phyloP scores from a whole-genome alignment of 2,888 invertebrate species.

The Cataglyphis rosenhaueri region DNA sequence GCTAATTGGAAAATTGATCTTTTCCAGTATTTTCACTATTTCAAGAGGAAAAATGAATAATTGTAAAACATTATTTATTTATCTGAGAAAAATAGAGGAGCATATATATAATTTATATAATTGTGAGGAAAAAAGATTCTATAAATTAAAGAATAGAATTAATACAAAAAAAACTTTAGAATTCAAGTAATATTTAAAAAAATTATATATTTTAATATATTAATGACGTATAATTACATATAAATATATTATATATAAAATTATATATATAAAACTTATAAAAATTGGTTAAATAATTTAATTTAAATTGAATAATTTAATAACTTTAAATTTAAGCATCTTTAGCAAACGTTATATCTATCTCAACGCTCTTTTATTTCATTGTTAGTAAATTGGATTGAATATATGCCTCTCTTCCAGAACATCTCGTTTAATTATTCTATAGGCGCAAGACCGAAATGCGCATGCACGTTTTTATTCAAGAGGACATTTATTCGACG shows the following conservation, averaged over 20 bases:
- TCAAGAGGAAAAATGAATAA: neutral
- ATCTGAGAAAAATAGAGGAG: neutral
- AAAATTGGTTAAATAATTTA: neutral
- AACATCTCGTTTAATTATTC: constrained; percentile 13
- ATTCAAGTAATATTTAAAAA: neutral
- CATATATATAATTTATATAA: neutral
- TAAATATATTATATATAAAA: no score
- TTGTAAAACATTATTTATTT: neutral
- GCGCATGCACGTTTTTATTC: constrained; percentile 21
- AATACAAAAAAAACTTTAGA: neutral
- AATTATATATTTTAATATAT: no score
- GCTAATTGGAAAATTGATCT: neutral
- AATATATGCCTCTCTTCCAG: neutral
- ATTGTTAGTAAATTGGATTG: neutral
- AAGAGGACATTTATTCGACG: neutral
- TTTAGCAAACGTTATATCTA: neutral
- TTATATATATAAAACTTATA: neutral
- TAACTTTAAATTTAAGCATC: neutral
- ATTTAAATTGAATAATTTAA: neutral
- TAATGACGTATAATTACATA: no score
- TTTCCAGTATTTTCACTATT: neutral
- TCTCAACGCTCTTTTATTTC: neutral
- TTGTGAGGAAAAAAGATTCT: neutral
- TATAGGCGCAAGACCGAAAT: neutral
- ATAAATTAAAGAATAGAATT: neutral